Conservation (phyloP, 2,797 vertebrate genomes). For the Macropus fuliginosus region DNA sequence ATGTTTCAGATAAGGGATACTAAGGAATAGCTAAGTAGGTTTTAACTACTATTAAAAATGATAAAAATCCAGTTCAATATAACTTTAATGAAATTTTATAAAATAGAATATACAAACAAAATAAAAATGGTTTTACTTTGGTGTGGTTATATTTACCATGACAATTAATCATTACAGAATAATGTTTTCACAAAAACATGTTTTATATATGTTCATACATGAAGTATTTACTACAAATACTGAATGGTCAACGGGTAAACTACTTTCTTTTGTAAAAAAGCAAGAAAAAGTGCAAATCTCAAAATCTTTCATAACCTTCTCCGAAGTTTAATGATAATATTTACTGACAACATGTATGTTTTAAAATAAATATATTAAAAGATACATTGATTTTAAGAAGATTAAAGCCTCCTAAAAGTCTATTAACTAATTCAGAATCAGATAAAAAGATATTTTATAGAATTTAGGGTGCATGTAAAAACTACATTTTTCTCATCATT, state of each 20-base stretch:
- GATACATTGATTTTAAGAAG: neutral
- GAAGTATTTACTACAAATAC: slow-evolving; percentile 10
- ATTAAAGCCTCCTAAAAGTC: neutral
- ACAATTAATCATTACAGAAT: neutral
- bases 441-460: slow-evolving; percentile 22
- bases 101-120: slow-evolving; percentile 64
- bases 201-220: neutral
- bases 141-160: neutral
- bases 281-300: neutral
- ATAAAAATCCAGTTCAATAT: slow-evolving; percentile 68
- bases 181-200: slow-evolving; percentile 16
- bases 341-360: neutral
- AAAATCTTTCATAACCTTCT: neutral
- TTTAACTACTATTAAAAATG: slow-evolving; percentile 78
- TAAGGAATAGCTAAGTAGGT: slow-evolving; percentile 72
- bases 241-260: neutral
- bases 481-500: slow-evolving; percentile 65
- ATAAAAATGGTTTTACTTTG: neutral
- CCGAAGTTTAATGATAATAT: slow-evolving; percentile 27
- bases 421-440: slow-evolving; percentile 25
- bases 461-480: slow-evolving; percentile 61
- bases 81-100: slow-evolving; percentile 60
- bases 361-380: neutral
- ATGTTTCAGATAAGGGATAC: slow-evolving; percentile 81
- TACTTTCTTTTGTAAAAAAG: slow-evolving; percentile 15